phyloP scores from a whole-genome alignment of 2,797 vertebrate genomes.

The Diceros bicornis region DNA sequence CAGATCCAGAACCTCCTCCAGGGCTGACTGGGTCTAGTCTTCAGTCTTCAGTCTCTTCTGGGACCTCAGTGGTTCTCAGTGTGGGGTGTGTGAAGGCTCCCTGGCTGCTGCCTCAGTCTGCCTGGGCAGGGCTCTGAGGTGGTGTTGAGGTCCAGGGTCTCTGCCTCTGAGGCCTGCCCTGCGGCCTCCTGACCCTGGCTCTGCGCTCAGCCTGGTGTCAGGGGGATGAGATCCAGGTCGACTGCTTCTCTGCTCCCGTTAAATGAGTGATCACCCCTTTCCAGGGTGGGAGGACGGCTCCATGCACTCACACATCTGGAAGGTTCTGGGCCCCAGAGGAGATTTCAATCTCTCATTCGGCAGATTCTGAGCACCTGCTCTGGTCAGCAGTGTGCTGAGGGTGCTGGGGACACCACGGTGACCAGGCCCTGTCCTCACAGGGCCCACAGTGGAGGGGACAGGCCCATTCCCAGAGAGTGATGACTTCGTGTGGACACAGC shows the following conservation, averaged over 20 bases:
- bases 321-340: not conserved
- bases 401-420: not conserved
- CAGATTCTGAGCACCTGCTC: not conserved
- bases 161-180: not conserved
- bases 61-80: not conserved
- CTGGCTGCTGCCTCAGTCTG: accelerated
- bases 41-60: not conserved
- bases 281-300: accelerated
- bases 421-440: not conserved
- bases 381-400: not conserved
- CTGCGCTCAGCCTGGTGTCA: accelerated
- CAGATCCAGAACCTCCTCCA: not conserved
- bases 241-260: accelerated
- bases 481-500: not conserved
- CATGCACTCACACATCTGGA: accelerated
- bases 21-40: not conserved
- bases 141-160: not conserved
- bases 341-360: not conserved
- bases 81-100: not conserved
- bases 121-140: not conserved
- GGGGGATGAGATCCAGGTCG: too few relatives aligned
- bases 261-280: not conserved
- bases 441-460: not conserved
- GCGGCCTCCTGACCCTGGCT: not conserved
- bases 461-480: not conserved